A percentile compares a stretch with the other conserved stretches of the same genome.
Conservation (phyloP, 2,113 vertebrate genomes). For the Salvelinus alpinus region DNA sequence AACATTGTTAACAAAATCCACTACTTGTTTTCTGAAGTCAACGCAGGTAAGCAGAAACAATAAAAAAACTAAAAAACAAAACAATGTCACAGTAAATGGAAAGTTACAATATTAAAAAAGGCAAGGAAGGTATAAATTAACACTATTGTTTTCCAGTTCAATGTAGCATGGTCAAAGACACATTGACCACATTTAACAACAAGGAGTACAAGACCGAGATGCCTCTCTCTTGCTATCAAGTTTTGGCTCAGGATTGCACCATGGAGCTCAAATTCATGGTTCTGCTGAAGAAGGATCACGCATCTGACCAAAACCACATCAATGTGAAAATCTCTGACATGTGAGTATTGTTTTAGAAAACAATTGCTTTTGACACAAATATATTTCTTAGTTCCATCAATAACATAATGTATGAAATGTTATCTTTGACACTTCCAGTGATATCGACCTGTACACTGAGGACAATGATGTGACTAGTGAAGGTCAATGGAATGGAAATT, state of each 20-base stretch:
- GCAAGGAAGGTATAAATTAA: not conserved
- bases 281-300: constrained; percentile 68
- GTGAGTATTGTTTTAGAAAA: constrained; percentile 53
- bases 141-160: constrained; percentile 41
- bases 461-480: constrained; percentile 26
- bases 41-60: constrained; percentile 44
- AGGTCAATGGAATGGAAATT: constrained; percentile 57
- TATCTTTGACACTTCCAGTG: constrained; percentile 12
- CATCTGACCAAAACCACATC: constrained; percentile 52
- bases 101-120: not conserved
- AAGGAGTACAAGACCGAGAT: constrained; percentile 65
- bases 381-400: not conserved
- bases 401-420: not conserved
- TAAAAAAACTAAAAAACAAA: not conserved
- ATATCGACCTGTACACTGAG: constrained; percentile 28
- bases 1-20: constrained; percentile 39
- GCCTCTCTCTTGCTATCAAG: constrained; percentile 75
- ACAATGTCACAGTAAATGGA: no score
- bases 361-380: not conserved
- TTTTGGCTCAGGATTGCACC: constrained; percentile 80
- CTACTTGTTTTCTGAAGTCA: constrained; percentile 46
- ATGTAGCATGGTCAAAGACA: constrained; percentile 42
- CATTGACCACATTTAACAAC: constrained; percentile 77
- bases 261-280: constrained; percentile 80
- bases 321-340: constrained; percentile 62